Conservation (phyloP, 2,113 vertebrate genomes). For the Azemiops feae region DNA sequence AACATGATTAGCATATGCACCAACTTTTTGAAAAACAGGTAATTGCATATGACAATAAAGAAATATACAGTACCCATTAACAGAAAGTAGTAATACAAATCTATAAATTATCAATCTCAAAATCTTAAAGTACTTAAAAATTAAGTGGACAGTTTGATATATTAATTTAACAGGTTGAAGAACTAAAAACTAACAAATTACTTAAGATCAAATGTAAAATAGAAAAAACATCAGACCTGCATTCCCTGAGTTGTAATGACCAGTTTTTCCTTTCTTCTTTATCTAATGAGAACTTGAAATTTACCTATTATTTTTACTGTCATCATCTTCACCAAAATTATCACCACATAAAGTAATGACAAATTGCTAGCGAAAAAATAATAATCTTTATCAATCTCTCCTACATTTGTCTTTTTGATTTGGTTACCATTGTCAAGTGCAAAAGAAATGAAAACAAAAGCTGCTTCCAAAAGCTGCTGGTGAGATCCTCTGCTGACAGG, state of each 20-base stretch:
- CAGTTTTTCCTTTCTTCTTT: not conserved
- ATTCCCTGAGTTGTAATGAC: not conserved
- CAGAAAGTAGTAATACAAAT: not conserved
- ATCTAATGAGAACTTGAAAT: not conserved
- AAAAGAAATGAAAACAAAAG: not conserved
- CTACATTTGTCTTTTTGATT: not conserved
- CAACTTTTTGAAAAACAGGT: not conserved
- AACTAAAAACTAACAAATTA: not conserved
- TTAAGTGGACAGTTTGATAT: not conserved
- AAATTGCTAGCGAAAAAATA: not conserved
- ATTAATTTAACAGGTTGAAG: not conserved
- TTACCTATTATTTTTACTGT: not conserved
- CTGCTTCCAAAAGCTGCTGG: no score
- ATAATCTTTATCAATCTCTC: not conserved
- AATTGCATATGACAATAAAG: not conserved
- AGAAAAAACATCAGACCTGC: not conserved
- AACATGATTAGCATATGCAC: not conserved
- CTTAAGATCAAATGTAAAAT: not conserved
- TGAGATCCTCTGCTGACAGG: not conserved
- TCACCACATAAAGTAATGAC: not conserved
- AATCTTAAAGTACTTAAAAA: not conserved
- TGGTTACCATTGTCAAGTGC: not conserved
- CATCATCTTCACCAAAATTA: not conserved
- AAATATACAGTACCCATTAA: not conserved
- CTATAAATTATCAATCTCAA: not conserved